Evolutionary conservation across 2,797 vertebrate species (phyloP).

Genomic region (Calcarius lapponicus): DNA sequence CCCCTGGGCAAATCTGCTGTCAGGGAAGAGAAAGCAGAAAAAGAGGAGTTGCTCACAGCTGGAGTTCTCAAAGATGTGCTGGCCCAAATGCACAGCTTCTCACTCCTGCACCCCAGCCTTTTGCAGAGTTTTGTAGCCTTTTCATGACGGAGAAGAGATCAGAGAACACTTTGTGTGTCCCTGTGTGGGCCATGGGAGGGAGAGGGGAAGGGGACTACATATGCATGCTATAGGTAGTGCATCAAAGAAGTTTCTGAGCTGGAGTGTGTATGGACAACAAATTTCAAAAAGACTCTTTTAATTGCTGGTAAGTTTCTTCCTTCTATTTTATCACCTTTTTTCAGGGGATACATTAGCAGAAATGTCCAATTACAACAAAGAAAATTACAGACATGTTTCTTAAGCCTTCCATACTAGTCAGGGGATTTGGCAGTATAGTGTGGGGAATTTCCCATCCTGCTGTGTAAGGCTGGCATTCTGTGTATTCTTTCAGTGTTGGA

Average conservation of each 20-base stretch:
- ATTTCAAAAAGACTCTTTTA: conserved; percentile 26
- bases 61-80: not conserved
- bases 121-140: not conserved
- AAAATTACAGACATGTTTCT: not conserved
- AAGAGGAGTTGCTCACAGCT: not conserved
- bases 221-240: not conserved
- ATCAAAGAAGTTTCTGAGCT: not conserved
- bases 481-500: not conserved
- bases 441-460: not conserved
- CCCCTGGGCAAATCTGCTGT: not conserved
- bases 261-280: not conserved
- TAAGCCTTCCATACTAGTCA: not conserved
- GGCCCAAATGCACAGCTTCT: not conserved
- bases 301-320: conserved; percentile 18
- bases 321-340: not conserved
- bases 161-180: not conserved
- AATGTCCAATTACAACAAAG: not conserved
- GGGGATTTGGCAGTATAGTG: not conserved
- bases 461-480: not conserved
- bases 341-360: not conserved
- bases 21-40: not conserved
- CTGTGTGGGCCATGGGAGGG: not conserved
- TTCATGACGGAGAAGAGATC: not conserved
- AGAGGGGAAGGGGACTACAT: not conserved
- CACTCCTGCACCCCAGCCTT: not conserved